phyloP scores from a whole-genome alignment of 2,888 invertebrate species.

The Cosmorhoe ocellata region DNA sequence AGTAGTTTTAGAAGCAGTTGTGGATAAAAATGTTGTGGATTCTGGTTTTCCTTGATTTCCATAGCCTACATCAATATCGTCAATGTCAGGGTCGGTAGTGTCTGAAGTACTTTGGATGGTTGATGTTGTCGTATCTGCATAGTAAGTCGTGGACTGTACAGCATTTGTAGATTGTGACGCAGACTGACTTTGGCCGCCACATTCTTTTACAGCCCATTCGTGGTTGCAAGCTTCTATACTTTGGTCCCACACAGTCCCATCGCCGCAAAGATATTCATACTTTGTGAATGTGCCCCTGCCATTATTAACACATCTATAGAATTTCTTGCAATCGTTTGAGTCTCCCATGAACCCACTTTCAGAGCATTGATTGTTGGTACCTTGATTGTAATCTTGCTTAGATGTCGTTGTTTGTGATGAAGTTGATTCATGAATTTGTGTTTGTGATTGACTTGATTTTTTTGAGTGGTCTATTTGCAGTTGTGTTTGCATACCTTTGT shows the following conservation, averaged over 20 bases:
- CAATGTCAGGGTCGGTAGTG: conserved; percentile 29
- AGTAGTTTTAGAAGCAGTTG: conserved; percentile 30
- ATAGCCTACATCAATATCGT: conserved; percentile 42
- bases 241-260: conserved; percentile 84
- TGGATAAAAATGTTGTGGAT: conserved; percentile 21
- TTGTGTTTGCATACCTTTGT: conserved; percentile 54
- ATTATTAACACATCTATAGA: conserved; percentile 85
- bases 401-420: conserved; percentile 28
- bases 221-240: conserved; percentile 82
- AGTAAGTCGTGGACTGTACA: conserved; percentile 25
- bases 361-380: conserved; percentile 25
- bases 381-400: conserved; percentile 9
- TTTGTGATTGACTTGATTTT: conserved; percentile 53
- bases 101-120: conserved; percentile 33
- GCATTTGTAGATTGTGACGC: conserved; percentile 25
- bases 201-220: conserved; percentile 68
- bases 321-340: conserved; percentile 83
- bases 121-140: conserved; percentile 17
- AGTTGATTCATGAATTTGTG: conserved; percentile 44
- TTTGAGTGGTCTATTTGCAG: conserved; percentile 56
- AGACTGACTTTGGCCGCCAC: conserved; percentile 38
- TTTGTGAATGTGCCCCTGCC: conserved; percentile 70
- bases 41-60: conserved; percentile 33
- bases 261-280: conserved; percentile 82
- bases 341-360: conserved; percentile 84